Evolutionary conservation across 2,888 invertebrate genomes (phyloP).

Genomic region (Molorchus minor): DNA sequence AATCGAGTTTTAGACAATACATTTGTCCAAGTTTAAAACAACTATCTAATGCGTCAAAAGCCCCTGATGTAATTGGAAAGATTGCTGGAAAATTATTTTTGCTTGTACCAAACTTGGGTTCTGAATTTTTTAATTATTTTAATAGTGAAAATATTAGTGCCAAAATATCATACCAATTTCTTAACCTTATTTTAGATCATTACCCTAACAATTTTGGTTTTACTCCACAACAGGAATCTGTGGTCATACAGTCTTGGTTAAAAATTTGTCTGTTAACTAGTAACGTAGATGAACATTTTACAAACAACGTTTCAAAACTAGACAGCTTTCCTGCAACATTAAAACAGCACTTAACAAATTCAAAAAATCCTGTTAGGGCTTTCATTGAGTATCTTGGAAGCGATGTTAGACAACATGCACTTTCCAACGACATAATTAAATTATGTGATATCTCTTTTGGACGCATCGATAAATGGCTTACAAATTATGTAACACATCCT

Average conservation of each 20-base stretch:
- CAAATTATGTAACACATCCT: conserved; percentile 48
- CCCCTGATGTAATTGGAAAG: conserved; percentile 50
- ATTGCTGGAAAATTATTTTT: conserved; percentile 53
- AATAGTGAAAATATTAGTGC: conserved; percentile 48
- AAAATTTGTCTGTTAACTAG: conserved; percentile 53
- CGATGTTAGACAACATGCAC: conserved; percentile 38
- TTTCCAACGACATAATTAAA: conserved; percentile 41
- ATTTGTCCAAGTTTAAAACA: conserved; percentile 53
- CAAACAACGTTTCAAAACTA: conserved; percentile 50
- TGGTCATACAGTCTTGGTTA: conserved; percentile 56
- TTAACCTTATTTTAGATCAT: conserved; percentile 48
- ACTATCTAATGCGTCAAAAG: conserved; percentile 41
- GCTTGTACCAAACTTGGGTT: conserved; percentile 40
- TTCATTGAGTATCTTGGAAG: conserved; percentile 53
- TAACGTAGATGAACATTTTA: conserved; percentile 46
- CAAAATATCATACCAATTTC: conserved; percentile 50
- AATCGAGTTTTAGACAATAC: conserved; percentile 47
- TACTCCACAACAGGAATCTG: conserved; percentile 48
- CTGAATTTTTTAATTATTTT: conserved; percentile 50
- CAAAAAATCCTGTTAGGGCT: conserved; percentile 50
- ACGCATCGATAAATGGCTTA: conserved; percentile 50
- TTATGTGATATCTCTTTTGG: conserved; percentile 56
- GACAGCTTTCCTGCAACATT: conserved; percentile 45
- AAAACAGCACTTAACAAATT: conserved; percentile 37
- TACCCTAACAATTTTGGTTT: conserved; percentile 46